Evolutionary conservation across 2,888 invertebrate genomes (phyloP), one percentile per base, ranked within the genome.

Genomic region (Chouioia cunea): DNA sequence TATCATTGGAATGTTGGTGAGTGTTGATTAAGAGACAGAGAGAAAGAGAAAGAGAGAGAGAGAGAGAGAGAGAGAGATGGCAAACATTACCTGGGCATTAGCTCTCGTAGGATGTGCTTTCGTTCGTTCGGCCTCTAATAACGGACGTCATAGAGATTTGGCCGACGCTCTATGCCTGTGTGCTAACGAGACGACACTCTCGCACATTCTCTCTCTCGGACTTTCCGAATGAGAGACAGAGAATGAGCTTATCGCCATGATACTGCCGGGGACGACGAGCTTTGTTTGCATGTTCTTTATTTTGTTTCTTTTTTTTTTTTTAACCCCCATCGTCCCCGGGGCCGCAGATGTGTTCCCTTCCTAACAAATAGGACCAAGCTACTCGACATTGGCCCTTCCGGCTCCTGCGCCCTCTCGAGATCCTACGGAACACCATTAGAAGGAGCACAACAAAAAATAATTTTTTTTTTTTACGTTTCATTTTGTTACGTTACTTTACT

Each of bases 11-110:
- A 36, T 36, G 36, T 36, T 36, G 6, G 36, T 36, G 36, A 36
- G 50, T 50, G 16, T 50, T 36, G 36, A 10, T 36, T 36, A 36
- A 36, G 36, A 36, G 36, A 36, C 36, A 36, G 36, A 36, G n/a
- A n/a, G n/a, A n/a, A n/a, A n/a, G n/a, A n/a, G n/a, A n/a, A n/a
- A n/a, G n/a, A 44, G 8, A 47, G 18, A 46, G 46, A 59, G 59
- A 46, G 52, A 60, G 68, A 62, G 46, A 70, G 50, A n/a, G n/a
- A n/a, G n/a, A n/a, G 36, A 36, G 36, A 36, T 36, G 36, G 36
- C 36, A 36, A 36, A 73, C 73, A 70, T 73, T 73, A 73, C 73
- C 73, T 73, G 69, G 43, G 70, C 65, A 54, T 58, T 56, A 47
- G 16, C 27, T 69, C 64, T 50, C 58, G 57, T 56, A 47, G 71